These are phyloP conservation scores for Atlantisia rogersi DNA, from an alignment of 2,113 vertebrate genomes.

Conservation along the genomic window DNA sequence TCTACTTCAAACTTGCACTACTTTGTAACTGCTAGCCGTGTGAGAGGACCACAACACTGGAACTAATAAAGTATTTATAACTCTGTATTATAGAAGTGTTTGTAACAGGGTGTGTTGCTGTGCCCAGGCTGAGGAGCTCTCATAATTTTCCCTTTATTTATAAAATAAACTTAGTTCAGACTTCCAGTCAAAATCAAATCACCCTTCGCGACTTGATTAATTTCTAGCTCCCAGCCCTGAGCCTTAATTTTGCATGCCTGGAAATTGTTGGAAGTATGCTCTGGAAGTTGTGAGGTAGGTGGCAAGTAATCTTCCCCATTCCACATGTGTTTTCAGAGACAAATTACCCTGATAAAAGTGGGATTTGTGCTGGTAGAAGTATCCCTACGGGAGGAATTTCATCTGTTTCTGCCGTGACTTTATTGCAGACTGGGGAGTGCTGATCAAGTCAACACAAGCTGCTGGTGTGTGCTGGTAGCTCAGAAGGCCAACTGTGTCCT, in stretches of 20 bases:
- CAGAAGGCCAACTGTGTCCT: too few species aligned
- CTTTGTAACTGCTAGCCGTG: not conserved
- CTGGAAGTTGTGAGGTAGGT: not conserved
- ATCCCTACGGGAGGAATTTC: rapidly evolving
- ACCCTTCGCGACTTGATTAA: rapidly evolving
- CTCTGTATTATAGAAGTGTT: not conserved
- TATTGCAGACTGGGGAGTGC: too few species aligned
- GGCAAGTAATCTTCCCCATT: not conserved
- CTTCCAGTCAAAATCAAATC: not conserved
- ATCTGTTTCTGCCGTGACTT: not conserved
- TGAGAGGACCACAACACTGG: not conserved
- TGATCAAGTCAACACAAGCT: too few species aligned
- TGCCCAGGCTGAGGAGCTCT: not conserved
- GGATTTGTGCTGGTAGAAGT: not conserved
- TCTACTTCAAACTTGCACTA: rapidly evolving
- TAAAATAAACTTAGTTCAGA: not conserved
- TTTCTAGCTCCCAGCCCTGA: not conserved
- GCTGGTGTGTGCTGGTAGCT: too few species aligned
- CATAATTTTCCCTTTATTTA: not conserved
- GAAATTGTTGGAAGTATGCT: rapidly evolving
- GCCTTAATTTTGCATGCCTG: not conserved
- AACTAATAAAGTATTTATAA: not conserved
- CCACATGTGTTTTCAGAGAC: not conserved
- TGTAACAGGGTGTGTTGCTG: not conserved
- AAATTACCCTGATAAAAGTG: not conserved